Percentiles rank a stretch among this genome's conserved stretches.
Evolutionary conservation across 2,888 invertebrate species (phyloP).

Genomic region (Lagria hirta): DNA sequence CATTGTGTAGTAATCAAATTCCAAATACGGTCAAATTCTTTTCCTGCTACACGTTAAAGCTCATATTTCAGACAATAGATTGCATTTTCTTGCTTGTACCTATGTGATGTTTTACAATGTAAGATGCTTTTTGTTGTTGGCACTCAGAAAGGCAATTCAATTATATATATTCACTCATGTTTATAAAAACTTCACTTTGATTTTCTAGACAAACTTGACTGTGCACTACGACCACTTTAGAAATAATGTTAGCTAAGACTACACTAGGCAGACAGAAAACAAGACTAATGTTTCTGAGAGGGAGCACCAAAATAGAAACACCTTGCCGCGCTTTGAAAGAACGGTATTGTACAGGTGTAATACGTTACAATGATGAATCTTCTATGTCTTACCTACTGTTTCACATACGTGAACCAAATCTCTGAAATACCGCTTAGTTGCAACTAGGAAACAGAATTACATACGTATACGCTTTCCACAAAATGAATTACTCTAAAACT

Average conservation of each 20-base stretch:
- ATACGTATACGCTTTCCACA: conserved; percentile 8
- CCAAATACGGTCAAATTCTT: too few species aligned
- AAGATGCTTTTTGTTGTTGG: too few species aligned
- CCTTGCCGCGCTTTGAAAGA: conserved; percentile 30
- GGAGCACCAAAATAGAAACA: conserved; percentile 35
- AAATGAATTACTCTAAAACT: conserved; percentile 14
- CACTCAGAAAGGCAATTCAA: too few species aligned
- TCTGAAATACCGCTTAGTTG: conserved; percentile 17
- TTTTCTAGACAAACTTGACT: too few species aligned
- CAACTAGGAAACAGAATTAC: conserved; percentile 14
- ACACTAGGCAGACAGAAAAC: conserved; percentile 36
- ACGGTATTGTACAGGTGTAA: conserved; percentile 40
- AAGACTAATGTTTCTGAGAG: conserved; percentile 40
- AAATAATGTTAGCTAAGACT: conserved; percentile 25
- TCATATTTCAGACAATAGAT: too few species aligned
- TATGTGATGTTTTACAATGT: too few species aligned
- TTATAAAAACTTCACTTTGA: too few species aligned
- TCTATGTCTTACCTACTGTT: conserved; percentile 25
- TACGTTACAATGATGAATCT: conserved; percentile 42
- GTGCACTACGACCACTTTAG: too few species aligned
- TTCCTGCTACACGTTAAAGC: too few species aligned
- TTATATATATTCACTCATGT: too few species aligned
- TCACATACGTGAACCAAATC: conserved; percentile 25
- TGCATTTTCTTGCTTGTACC: too few species aligned
- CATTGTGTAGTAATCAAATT: too few species aligned